Conservation (phyloP, 2,797 vertebrate species). For the Enoplosus armatus region DNA sequence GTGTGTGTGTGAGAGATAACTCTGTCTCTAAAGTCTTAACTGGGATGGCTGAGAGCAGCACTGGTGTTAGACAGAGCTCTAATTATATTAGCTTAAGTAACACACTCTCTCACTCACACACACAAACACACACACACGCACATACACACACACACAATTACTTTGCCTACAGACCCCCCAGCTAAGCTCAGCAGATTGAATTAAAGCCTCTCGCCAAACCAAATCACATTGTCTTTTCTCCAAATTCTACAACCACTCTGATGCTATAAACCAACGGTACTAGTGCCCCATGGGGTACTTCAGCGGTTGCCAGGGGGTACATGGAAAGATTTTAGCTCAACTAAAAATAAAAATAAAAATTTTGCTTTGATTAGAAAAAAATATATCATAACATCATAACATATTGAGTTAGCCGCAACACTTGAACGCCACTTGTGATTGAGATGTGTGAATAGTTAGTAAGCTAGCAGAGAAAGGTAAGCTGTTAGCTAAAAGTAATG, state of each 20-base stretch:
- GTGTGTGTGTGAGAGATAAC: conserved; percentile 16
- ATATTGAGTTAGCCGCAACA: background rate
- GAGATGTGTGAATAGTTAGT: background rate
- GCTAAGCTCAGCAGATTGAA: conserved; percentile 54
- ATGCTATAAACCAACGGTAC: conserved; percentile 1
- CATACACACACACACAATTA: conserved; percentile 26
- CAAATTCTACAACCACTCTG: conserved; percentile 23
- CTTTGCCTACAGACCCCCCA: conserved; percentile 28
- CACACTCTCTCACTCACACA: background rate
- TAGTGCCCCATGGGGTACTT: background rate
- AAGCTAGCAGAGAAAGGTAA: too few relatives aligned
- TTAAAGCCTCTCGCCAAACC: conserved; percentile 47
- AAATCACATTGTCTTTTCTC: conserved; percentile 43
- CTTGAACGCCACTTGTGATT: background rate
- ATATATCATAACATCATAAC: too few relatives aligned
- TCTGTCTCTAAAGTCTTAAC: conserved; percentile 21
- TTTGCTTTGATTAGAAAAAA: background rate
- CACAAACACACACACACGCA: conserved; percentile 2
- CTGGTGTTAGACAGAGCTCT: conserved; percentile 47
- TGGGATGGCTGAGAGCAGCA: conserved; percentile 24
- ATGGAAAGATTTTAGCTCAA: background rate
- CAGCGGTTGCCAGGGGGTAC: background rate
- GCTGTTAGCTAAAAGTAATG: too few relatives aligned
- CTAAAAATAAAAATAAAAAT: background rate
- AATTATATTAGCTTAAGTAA: conserved; percentile 43